Evolutionary conservation across 2,113 vertebrate species (phyloP).

Genomic region (Bos indicus): DNA sequence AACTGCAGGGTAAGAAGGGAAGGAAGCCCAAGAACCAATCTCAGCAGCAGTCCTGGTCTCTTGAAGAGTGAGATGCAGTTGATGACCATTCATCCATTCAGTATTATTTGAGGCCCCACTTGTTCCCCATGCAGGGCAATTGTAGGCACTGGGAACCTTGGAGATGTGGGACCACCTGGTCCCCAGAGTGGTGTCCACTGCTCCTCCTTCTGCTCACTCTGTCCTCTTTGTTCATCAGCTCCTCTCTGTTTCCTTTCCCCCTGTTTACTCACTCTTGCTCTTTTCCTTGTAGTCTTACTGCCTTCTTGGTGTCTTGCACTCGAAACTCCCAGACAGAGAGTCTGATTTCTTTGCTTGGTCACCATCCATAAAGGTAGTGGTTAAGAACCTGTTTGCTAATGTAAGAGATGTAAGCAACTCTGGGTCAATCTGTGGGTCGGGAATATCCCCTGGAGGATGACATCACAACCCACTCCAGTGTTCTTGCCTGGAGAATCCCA

Average conservation of each 20-base stretch:
- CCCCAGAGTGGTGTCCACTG: not conserved
- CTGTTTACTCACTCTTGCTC: not conserved
- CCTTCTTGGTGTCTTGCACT: not conserved
- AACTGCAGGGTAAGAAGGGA: not conserved
- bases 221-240: not conserved
- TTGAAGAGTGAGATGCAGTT: not conserved
- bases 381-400: accelerated
- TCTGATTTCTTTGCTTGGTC: not conserved
- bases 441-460: not conserved
- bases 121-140: not conserved
- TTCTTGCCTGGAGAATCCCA: not conserved
- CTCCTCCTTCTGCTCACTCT: not conserved
- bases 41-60: not conserved
- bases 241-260: not conserved
- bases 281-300: not conserved
- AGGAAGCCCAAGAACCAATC: not conserved
- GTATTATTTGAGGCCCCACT: not conserved
- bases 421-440: accelerated
- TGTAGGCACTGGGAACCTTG: not conserved
- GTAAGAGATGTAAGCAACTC: not conserved
- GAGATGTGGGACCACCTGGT: not conserved
- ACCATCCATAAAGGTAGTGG: accelerated
- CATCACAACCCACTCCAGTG: not conserved
- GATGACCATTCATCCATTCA: not conserved
- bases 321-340: not conserved